Conservation (phyloP, 1,140 invertebrate species). For the Hirudo medicinalis region DNA sequence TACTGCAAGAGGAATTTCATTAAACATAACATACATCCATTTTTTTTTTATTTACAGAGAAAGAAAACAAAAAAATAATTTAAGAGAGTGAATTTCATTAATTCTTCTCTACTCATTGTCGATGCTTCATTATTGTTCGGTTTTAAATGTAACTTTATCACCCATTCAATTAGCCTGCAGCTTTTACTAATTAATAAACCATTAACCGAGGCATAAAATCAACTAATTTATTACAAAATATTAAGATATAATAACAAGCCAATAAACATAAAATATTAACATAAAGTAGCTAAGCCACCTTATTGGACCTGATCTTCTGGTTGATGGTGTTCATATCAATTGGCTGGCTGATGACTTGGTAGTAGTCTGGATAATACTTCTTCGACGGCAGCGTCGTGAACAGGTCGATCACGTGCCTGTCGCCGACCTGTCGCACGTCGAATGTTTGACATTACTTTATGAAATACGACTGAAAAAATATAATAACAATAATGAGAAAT, state of each 20-base stretch:
- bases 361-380: slow-evolving; percentile 89
- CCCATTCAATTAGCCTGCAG: too few species aligned
- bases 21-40: too few species aligned
- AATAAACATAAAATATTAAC: neutral
- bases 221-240: neutral
- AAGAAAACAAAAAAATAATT: too few species aligned
- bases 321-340: slow-evolving; percentile 91
- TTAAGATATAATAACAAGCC: neutral
- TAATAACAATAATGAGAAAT: neutral
- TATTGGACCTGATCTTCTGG: slow-evolving; percentile 65
- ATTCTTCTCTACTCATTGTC: too few species aligned
- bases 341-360: slow-evolving; percentile 79
- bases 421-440: slow-evolving; percentile 39
- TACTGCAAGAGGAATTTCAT: slow-evolving; percentile 38
- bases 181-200: too few species aligned
- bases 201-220: too few species aligned
- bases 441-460: neutral
- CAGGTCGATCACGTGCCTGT: slow-evolving; percentile 68
- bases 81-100: too few species aligned
- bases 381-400: slow-evolving; percentile 94
- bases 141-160: too few species aligned
- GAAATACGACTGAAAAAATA: neutral
- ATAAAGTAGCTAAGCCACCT: slow-evolving; percentile 31
- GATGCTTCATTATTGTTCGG: too few species aligned
- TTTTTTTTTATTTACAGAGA: too few species aligned